phyloP scores from a whole-genome alignment of 2,797 vertebrate genomes.

The Geotrypetes seraphini region DNA sequence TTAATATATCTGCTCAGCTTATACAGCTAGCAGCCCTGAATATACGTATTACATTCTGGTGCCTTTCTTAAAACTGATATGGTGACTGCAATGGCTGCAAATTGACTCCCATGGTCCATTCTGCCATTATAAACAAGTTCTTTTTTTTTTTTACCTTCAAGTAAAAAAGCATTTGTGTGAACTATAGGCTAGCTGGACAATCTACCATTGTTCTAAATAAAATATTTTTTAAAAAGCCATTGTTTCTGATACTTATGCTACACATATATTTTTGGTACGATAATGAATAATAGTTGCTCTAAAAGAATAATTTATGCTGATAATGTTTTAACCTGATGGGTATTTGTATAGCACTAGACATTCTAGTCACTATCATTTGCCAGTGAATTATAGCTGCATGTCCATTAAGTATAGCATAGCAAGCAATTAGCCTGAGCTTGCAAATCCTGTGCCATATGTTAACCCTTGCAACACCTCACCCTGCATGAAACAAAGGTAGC shows the following conservation, averaged over 20 bases:
- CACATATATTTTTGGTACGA: background rate
- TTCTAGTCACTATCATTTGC: slow-evolving; percentile 22
- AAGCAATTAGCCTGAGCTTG: slow-evolving; percentile 14
- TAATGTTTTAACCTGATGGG: slow-evolving; percentile 6
- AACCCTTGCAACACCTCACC: too few relatives aligned
- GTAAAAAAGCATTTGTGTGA: background rate
- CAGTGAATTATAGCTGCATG: slow-evolving; percentile 21
- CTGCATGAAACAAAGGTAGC: too few relatives aligned
- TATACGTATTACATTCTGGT: too few relatives aligned
- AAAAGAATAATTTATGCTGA: background rate
- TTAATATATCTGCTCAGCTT: too few relatives aligned
- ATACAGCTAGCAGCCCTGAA: too few relatives aligned
- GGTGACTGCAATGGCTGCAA: too few relatives aligned
- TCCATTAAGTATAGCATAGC: background rate
- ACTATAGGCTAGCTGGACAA: background rate
- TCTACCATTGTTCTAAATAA: background rate
- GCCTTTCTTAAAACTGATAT: too few relatives aligned
- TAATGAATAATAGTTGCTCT: background rate
- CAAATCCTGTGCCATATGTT: too few relatives aligned
- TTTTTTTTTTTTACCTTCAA: background rate
- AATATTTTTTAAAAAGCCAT: background rate
- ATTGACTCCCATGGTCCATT: too few relatives aligned
- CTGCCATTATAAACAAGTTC: background rate
- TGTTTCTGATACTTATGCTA: too few relatives aligned
- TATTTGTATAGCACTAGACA: slow-evolving; percentile 4